These are phyloP conservation scores for Agriopis aurantiaria DNA, from an alignment of 2,888 invertebrate species.

Conservation along the genomic window DNA sequence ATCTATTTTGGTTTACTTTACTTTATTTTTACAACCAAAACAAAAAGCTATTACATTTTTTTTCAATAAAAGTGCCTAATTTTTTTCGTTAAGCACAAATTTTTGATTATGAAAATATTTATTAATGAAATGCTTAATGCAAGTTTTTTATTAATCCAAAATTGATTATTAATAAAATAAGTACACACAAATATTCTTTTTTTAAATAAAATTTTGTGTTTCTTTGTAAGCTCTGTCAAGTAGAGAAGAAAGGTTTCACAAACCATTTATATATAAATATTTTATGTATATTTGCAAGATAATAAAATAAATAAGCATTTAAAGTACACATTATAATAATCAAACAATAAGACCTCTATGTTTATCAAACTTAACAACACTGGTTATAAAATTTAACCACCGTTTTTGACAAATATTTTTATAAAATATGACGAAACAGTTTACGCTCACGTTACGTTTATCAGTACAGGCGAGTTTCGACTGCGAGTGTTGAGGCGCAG, in stretches of 20 bases:
- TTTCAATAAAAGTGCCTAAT: neutral
- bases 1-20: neutral
- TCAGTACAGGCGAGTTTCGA: too few relatives aligned
- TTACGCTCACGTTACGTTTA: too few relatives aligned
- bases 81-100: neutral
- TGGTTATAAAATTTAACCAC: neutral
- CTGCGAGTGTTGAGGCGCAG: too few relatives aligned
- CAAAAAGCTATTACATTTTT: neutral
- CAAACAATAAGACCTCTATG: neutral
- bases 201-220: too few relatives aligned
- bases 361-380: neutral
- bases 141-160: neutral
- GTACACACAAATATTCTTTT: neutral
- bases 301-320: conserved; percentile 6
- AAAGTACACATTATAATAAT: neutral
- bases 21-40: neutral
- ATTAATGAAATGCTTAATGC: neutral
- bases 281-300: neutral
- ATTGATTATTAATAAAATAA: conserved; percentile 1
- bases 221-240: conserved; percentile 17
- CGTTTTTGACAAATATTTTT: neutral
- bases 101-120: neutral
- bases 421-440: neutral
- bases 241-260: conserved; percentile 39
- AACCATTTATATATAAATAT: conserved; percentile 30